Evolutionary conservation across 1,140 invertebrate species (phyloP), one percentile per base, ranked within the genome.

Genomic region (Popillia japonica): DNA sequence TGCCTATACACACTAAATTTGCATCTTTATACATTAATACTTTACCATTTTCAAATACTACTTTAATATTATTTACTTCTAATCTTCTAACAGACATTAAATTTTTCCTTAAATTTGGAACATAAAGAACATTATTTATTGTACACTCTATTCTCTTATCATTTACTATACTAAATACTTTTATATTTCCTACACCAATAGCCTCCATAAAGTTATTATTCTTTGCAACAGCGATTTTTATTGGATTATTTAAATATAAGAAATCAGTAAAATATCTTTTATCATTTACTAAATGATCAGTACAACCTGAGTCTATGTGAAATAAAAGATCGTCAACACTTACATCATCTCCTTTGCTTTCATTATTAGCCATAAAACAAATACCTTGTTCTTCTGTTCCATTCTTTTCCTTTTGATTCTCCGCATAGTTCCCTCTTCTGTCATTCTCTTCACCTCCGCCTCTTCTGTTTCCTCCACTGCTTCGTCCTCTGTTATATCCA

Each of bases 301-400:
- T n/a, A n/a, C n/a, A n/a, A n/a, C n/a, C n/a, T n/a, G n/a, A n/a
- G n/a, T n/a, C n/a, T n/a, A n/a, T n/a, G n/a, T n/a, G n/a, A n/a
- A n/a, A n/a, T n/a, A n/a, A n/a, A n/a, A n/a, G n/a, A n/a, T n/a
- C n/a, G n/a, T 40, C 40, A 73, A 40, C 27, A 73, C 72, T 42
- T 73, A 42, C 27, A 40, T 41, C 6, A 40, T 40, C 40, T 17
- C 40, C 6, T 73, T 42, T n/a, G 22, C 6, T 64, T 64, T 64
- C 59, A 42, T 17, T 73, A 73, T 41, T 42, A n/a, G 72, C 40
- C 72, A 73, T 73, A 73, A 73, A 73, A 17, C 40, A 73, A 73
- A 73, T 73, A n/a, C 72, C 72, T 73, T 73, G 72, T 42, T 73
- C 72, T 40, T 73, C 72, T 17, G 34, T 40, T 2, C 14, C 72